Base-by-base conservation (phyloP, 1,140 invertebrate species). In the Zaprionus ornatus region DNA sequence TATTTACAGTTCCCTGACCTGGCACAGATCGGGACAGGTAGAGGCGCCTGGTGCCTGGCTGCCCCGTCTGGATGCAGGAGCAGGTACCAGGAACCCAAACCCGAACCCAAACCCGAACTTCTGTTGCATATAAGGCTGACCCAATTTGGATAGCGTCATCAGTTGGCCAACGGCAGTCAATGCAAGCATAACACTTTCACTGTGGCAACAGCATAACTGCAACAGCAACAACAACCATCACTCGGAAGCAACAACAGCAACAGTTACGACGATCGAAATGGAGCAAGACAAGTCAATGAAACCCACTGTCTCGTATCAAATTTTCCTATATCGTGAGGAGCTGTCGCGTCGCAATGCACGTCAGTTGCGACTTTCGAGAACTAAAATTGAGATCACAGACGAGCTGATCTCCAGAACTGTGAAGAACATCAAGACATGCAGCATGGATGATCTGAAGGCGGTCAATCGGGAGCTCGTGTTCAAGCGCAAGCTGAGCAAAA, bases 301-400 rank as follows among this genome's bases (percentile, higher is more conserved):
- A 54, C 74, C 90, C 40, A 86, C 90, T 7, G 82, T 91, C 42
- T 79, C 72, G 60, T 91, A 91, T 66, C 85, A 91, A 35, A 52
- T 91, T 63, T 91, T 91, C 56, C 55, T 90, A 48, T 90, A 91
- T 17, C 82, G 90, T 15, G 69, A 73, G 35, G 90, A 91, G 27
- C 45, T 91, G 72, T 77, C 77, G 4, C 74, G 90, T 4, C 72
- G 82, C 60, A 76, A 91, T 74, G 73, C 82, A 21, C 83, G 83
- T 3, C 82, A 79, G 52, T 57, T 86, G 74, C 77, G 85, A 0
- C 65, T 91, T 3, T 77, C 80, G 29, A 62, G 76, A 29, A 91
- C 90, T 1, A 91, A 91, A 57, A 82, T 91, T 45, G 86, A 90
- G 27, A 91, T 91, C 50, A 91, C 90, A 10, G 90, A 91, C 45